Percentiles rank a stretch among this genome's conserved stretches.
These are phyloP conservation scores for Eremobia ochroleuca DNA, from an alignment of 2,888 invertebrate species.

Conservation along the genomic window DNA sequence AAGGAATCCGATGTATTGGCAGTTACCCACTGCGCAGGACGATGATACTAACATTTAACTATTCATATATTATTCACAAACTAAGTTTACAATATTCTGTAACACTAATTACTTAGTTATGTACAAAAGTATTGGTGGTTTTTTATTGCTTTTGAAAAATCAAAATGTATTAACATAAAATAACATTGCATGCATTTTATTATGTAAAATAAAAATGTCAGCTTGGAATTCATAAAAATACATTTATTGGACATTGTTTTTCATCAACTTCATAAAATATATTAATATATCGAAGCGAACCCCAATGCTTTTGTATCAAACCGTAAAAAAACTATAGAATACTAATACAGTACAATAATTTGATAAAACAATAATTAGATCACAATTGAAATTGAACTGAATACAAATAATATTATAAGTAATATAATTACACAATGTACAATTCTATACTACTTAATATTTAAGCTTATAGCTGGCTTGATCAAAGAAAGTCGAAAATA, in stretches of 20 bases:
- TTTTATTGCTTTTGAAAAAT: constrained; percentile 15
- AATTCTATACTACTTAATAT: constrained; percentile 67
- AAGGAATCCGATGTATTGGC: constrained; percentile 54
- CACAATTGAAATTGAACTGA: constrained; percentile 58
- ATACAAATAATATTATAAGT: constrained; percentile 41
- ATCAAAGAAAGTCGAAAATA: constrained; percentile 14
- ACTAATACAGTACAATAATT: constrained; percentile 52
- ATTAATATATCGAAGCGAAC: background rate
- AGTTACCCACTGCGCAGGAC: constrained; percentile 26
- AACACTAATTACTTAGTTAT: constrained; percentile 3
- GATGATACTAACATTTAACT: background rate
- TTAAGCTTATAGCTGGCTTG: constrained; percentile 48
- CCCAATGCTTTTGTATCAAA: constrained; percentile 47
- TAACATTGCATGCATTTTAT: background rate
- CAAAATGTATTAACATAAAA: background rate
- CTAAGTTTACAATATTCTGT: constrained; percentile 57
- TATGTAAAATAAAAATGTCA: constrained; percentile 7
- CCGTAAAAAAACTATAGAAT: constrained; percentile 25
- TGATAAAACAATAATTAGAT: constrained; percentile 40
- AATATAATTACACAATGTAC: constrained; percentile 68
- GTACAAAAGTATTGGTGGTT: constrained; percentile 46
- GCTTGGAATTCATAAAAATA: background rate
- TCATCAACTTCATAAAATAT: constrained; percentile 7
- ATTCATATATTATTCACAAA: constrained; percentile 60
- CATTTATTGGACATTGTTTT: background rate